phyloP scores from a whole-genome alignment of 2,888 invertebrate genomes.

The Cabera pusaria region DNA sequence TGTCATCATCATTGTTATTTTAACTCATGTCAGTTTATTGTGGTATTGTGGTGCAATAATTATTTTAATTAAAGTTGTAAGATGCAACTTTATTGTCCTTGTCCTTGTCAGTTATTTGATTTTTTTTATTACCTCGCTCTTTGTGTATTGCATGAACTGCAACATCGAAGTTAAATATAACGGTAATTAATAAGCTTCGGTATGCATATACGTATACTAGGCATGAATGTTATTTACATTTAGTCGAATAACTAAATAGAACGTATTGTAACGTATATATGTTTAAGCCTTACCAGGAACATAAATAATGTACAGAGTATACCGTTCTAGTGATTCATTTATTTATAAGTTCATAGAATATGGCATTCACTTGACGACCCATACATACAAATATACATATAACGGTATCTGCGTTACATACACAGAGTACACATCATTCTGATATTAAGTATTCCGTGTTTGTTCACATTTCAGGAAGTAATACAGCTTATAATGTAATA shows the following conservation, averaged over 20 bases:
- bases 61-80: conserved; percentile 10
- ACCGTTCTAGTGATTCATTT: conserved; percentile 20
- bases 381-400: conserved; percentile 6
- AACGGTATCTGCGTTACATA: conserved; percentile 4
- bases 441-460: too few relatives aligned
- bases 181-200: conserved; percentile 4
- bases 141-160: conserved; percentile 3
- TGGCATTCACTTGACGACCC: conserved; percentile 3
- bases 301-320: conserved; percentile 15
- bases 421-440: background rate
- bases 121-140: conserved; percentile 8
- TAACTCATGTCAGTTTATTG: too few relatives aligned
- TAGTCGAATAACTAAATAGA: conserved; percentile 28
- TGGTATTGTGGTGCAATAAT: too few relatives aligned
- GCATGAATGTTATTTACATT: conserved; percentile 21
- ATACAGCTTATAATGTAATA: too few relatives aligned
- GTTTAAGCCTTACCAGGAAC: conserved; percentile 27
- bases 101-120: conserved; percentile 9
- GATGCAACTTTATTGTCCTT: conserved; percentile 5
- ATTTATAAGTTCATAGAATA: conserved; percentile 11
- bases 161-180: conserved; percentile 3
- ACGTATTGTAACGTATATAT: conserved; percentile 17
- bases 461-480: too few relatives aligned
- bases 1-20: too few relatives aligned
- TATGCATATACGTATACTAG: too few relatives aligned